Evolutionary conservation across 1,140 invertebrate genomes (phyloP).

Genomic region (Schlechtendalia chinensis): DNA sequence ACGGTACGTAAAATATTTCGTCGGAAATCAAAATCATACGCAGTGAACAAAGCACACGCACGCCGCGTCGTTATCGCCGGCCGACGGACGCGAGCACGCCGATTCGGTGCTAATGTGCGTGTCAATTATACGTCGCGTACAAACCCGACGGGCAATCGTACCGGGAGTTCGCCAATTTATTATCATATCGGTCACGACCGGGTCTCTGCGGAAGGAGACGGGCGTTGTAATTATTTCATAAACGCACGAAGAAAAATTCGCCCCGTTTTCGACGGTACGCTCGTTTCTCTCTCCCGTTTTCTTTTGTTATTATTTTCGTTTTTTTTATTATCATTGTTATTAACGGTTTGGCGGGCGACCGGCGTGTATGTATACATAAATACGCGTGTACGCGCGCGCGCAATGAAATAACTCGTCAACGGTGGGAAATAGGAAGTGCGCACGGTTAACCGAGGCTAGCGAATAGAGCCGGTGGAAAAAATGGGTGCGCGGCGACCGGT

Average conservation of each 20-base stretch:
- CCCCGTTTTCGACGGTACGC: background rate
- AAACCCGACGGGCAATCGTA: too few species aligned
- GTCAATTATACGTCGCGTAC: too few species aligned
- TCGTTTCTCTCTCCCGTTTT: background rate
- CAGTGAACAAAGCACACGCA: too few species aligned
- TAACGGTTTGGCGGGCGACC: background rate
- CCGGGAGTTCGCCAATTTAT: slow-evolving; percentile 43
- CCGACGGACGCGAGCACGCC: too few species aligned
- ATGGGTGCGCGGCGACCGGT: background rate
- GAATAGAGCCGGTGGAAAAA: slow-evolving; percentile 8
- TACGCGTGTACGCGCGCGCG: background rate
- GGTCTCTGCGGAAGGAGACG: too few species aligned
- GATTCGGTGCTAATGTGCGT: too few species aligned
- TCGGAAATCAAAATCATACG: too few species aligned
- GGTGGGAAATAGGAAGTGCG: slow-evolving; percentile 49
- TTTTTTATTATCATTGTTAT: background rate
- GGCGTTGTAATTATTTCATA: slow-evolving; percentile 33
- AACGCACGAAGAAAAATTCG: background rate
- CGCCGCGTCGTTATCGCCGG: too few species aligned
- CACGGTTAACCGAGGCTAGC: slow-evolving; percentile 43
- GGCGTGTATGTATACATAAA: background rate
- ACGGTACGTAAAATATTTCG: too few species aligned
- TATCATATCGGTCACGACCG: background rate
- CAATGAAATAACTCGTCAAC: background rate
- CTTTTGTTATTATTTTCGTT: too few species aligned